Conservation (phyloP, 2,797 vertebrate genomes). For the Galago senegalensis region DNA sequence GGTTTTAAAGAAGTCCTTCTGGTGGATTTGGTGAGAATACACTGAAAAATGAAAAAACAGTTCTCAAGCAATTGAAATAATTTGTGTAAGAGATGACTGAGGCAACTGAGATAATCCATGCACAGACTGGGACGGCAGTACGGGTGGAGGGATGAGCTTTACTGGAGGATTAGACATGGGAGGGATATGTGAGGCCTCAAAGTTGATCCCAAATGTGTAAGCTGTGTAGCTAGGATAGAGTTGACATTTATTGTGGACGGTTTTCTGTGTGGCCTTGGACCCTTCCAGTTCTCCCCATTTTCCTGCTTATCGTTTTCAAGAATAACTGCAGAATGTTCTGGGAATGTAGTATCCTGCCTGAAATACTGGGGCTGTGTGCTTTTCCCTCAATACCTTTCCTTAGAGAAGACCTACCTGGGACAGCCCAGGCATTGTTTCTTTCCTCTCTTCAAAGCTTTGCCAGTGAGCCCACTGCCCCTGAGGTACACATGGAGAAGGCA, state of each 20-base stretch:
- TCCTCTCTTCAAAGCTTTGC: background rate
- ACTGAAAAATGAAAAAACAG: background rate
- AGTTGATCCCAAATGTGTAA: background rate
- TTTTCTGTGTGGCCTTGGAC: background rate
- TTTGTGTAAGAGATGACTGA: background rate
- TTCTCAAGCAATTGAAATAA: slow-evolving; percentile 10
- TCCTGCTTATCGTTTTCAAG: background rate
- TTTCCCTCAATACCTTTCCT: background rate
- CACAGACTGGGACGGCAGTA: background rate
- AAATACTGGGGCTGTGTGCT: background rate
- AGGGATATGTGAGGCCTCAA: background rate
- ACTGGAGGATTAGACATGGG: background rate
- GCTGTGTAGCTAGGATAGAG: background rate
- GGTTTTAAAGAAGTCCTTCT: background rate
- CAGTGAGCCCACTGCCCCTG: background rate
- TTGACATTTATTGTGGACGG: background rate
- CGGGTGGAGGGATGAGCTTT: background rate
- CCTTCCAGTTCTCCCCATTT: background rate
- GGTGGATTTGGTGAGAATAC: background rate
- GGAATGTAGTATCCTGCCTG: background rate
- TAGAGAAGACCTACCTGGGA: background rate
- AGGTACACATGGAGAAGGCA: background rate
- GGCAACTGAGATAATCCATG: background rate
- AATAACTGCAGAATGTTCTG: background rate
- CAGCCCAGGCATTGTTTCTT: background rate